Evolutionary conservation across 2,113 vertebrate species (phyloP), one percentile per base, ranked within the genome.

Genomic region (Narcine bancroftii): DNA sequence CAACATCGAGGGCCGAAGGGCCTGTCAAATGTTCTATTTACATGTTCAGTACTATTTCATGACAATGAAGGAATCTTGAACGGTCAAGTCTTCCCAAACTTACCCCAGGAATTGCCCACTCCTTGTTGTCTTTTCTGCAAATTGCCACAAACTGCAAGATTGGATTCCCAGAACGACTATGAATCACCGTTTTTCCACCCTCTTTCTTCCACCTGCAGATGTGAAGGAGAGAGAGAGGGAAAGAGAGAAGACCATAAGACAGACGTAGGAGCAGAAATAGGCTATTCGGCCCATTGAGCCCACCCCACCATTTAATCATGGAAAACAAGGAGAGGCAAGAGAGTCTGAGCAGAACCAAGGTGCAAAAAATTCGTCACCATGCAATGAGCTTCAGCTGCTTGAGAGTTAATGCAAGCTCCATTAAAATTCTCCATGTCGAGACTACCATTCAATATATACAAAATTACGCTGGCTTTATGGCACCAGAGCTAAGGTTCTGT

Each of bases 141-240:
- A 99, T 99, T 89, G 98, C 96, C 92, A 99, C 96, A 92, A 99
- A 99, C 94, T 99, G 98, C 92, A 99, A 94, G 92, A 99, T 93
- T 42, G 96, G 96, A 93, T 93, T 97, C 93, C 97, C 96, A 92
- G 98, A 97, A 89, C 93, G 83, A 0, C 94, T 93, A 81, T 99
- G 96, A 93, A 71, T 87, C 7, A 97, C 73, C 94, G 94, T 96
- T 93, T 95, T 95, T 92, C 97, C 96, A 47, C n/a, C 39, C 9
- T 98, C 97, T 26, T 95, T 96, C 94, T 98, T 99, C 98, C 98
- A 99, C 93, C 98, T 99, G 94, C 60, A 94, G 94, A 85, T 93
- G 36, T 93, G 76, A 76, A 50, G 92, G n/a, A 94, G 2, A 93
- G 45, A 65, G 2, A 21, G 6, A 50, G 29, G 24, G 69, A 91